Conservation (phyloP, 2,113 vertebrate species). For the Channa argus region DNA sequence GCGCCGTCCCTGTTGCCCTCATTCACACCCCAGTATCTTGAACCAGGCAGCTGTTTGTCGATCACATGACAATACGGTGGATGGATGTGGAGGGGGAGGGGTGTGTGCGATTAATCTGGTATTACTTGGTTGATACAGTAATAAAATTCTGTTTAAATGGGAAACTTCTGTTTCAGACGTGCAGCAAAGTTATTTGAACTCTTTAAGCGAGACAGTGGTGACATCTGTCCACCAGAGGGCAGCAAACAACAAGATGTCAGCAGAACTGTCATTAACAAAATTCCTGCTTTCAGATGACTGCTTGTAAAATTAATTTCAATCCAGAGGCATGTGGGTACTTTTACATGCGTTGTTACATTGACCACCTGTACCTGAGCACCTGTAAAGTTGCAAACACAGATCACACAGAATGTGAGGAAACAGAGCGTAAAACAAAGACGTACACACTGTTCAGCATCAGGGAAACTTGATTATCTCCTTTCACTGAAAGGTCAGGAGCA, state of each 20-base stretch:
- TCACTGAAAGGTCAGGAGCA: too few relatives aligned
- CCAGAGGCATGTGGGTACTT: too few relatives aligned
- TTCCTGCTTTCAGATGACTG: too few relatives aligned
- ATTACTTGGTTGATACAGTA: not conserved
- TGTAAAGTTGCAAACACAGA: too few relatives aligned
- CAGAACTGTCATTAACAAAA: too few relatives aligned
- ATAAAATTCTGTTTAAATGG: not conserved
- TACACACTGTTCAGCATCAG: too few relatives aligned
- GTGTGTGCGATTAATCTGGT: not conserved
- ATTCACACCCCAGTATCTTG: constrained; percentile 44
- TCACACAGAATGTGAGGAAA: too few relatives aligned
- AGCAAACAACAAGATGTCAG: constrained; percentile 53
- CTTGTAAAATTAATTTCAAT: too few relatives aligned
- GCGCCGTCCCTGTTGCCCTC: constrained; percentile 28
- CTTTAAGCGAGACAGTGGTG: not conserved
- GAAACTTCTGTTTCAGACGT: not conserved
- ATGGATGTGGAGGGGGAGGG: not conserved
- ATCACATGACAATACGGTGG: constrained; percentile 35
- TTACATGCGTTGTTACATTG: too few relatives aligned
- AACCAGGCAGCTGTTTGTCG: constrained; percentile 23
- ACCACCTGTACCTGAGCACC: too few relatives aligned
- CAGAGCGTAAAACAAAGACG: too few relatives aligned
- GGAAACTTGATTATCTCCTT: too few relatives aligned
- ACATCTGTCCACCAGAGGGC: constrained; percentile 61
- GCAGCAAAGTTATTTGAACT: not conserved